phyloP scores from a whole-genome alignment of 2,888 invertebrate genomes.

The Caenorhabditis uteleia region DNA sequence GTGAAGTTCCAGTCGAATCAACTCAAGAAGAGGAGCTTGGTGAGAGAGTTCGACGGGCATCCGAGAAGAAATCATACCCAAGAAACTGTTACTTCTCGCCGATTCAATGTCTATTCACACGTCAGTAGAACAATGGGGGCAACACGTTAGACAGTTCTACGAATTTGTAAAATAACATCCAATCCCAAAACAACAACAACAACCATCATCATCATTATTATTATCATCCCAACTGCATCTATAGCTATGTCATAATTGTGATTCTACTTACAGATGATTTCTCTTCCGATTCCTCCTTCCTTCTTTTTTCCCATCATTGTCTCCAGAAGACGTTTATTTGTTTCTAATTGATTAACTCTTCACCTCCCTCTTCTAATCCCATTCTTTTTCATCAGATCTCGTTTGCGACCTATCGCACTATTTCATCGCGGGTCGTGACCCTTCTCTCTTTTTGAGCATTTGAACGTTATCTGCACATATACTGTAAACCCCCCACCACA shows the following conservation, averaged over 20 bases:
- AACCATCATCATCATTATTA: not conserved
- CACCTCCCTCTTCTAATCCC: constrained; percentile 3
- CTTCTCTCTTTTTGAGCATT: constrained; percentile 20
- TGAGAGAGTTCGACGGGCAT: constrained; percentile 53
- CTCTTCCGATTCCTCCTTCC: constrained; percentile 7
- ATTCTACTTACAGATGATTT: constrained; percentile 3
- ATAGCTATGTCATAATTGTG: constrained; percentile 37
- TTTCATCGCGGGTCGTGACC: constrained; percentile 39
- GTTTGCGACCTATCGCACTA: constrained; percentile 35
- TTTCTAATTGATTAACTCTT: constrained; percentile 2
- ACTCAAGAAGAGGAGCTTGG: constrained; percentile 19
- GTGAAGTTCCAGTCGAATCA: too few species aligned
- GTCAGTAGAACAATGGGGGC: constrained; percentile 25
- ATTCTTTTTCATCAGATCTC: constrained; percentile 30
- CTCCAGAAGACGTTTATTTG: too few species aligned
- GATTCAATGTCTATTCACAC: constrained; percentile 60
- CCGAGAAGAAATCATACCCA: constrained; percentile 62
- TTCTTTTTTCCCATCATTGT: constrained; percentile 1
- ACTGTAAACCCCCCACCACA: constrained; percentile 9
- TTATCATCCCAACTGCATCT: too few species aligned
- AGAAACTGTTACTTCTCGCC: constrained; percentile 64
- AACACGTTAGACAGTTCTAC: not conserved
- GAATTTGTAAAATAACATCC: too few species aligned
- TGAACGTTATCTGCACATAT: constrained; percentile 43
- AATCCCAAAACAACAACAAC: too few species aligned